Evolutionary conservation across 2,797 vertebrate genomes (phyloP), one percentile per base, ranked within the genome.

Genomic region (Neosalanx taihuensis): DNA sequence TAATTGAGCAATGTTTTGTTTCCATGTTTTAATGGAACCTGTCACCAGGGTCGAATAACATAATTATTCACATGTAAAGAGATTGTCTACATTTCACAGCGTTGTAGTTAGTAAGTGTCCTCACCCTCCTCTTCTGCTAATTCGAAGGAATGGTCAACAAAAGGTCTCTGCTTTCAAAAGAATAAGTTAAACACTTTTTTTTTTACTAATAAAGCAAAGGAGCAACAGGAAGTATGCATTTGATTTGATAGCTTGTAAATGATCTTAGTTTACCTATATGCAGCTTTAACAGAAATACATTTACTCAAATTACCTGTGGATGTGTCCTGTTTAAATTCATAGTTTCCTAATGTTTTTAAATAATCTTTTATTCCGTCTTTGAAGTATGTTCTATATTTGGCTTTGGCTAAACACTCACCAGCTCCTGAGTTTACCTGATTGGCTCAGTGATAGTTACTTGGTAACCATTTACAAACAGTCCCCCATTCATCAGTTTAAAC

Each of bases 41-140:
- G 51, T 56, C 18, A 56, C 18, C 5, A 56, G 18, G 51, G 15
- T 17, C 51, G 3, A 56, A 56, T 56, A n/a, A 56, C 51, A 53
- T n/a, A 56, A 56, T n/a, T 17, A 56, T 46, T 46, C 12, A 56
- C 51, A 56, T 56, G 51, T 7, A 56, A n/a, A 17, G 15, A n/a
- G 15, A n/a, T 56, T 1, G 6, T 60, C 58, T 60, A 60, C 41
- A 13, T 60, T 20, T 59, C 20, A 26, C 23, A 26, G 57, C 5
- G 15, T 17, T 56, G 51, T 56, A 7, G 10, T 17, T 56, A 17
- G 18, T 17, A 56, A 13, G 17, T 56, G 51, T 20, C 33, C 0
- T 87, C 88, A 88, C 89, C 87, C 86, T 75, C 85, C 74, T 84
- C 60, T 58, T 81, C 79, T 7, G 46, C 66, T 49, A 87, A 85